These are phyloP conservation scores for Trypoxylon attenuatum DNA, from an alignment of 2,888 invertebrate species.

Conservation along the genomic window DNA sequence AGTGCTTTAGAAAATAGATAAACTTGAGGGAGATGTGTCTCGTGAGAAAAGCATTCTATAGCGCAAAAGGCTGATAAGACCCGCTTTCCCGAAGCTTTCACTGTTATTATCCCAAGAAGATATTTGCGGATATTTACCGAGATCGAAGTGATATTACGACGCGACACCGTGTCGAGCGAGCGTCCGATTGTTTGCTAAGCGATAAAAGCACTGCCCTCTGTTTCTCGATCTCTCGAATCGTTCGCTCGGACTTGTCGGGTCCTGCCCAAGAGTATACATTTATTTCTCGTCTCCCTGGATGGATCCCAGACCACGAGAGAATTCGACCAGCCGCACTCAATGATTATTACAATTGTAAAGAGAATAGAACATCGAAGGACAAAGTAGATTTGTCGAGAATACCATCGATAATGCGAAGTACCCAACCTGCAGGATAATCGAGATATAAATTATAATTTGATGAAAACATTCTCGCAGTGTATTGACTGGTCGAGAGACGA, in stretches of 20 bases:
- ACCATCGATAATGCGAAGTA: too few relatives aligned
- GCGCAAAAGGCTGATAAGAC: conserved; percentile 15
- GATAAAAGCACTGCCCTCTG: conserved; percentile 68
- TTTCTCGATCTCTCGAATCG: conserved; percentile 62
- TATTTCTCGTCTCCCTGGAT: not conserved
- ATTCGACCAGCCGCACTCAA: not conserved
- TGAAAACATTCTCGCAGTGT: too few relatives aligned
- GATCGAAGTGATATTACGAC: conserved; percentile 38
- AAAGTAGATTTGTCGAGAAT: too few relatives aligned
- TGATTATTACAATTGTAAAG: not conserved
- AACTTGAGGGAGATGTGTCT: conserved; percentile 27
- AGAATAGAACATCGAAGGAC: not conserved
- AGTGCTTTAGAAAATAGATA: not conserved
- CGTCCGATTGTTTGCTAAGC: conserved; percentile 64
- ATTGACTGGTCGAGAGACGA: too few relatives aligned
- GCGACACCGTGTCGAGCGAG: conserved; percentile 5
- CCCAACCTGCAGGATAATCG: too few relatives aligned
- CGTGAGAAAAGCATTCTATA: conserved; percentile 23
- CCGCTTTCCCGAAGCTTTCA: conserved; percentile 62
- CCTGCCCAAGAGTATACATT: not conserved
- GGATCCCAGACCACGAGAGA: not conserved
- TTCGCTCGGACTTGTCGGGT: conserved; percentile 10
- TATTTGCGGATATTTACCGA: conserved; percentile 62
- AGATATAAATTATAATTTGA: too few relatives aligned
- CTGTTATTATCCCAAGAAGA: conserved; percentile 68